A percentile compares a stretch with the other conserved stretches of the same genome.
phyloP scores from a whole-genome alignment of 2,797 vertebrate genomes.

The Sebastes glaucus region DNA sequence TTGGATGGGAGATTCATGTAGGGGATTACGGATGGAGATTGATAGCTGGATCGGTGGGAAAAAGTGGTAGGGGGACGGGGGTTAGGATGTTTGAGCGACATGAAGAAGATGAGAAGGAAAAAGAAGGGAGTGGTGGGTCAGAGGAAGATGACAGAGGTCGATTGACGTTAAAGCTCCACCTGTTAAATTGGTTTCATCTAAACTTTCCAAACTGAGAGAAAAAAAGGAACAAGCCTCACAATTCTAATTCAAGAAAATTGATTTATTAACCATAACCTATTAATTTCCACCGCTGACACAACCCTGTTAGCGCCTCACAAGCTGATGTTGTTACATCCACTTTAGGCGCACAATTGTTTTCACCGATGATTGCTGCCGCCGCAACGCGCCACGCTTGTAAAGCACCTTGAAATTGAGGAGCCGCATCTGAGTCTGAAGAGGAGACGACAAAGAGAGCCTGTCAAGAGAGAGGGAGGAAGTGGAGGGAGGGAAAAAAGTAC shows the following conservation, averaged over 20 bases:
- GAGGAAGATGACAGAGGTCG: constrained; percentile 6
- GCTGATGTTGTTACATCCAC: constrained; percentile 58
- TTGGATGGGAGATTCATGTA: constrained; percentile 41
- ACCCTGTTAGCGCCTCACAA: constrained; percentile 32
- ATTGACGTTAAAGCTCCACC: constrained; percentile 18
- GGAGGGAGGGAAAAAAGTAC: neutral
- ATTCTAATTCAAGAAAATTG: constrained; percentile 34
- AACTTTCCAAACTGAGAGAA: constrained; percentile 26
- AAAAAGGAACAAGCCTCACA: constrained; percentile 12
- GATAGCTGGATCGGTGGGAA: constrained; percentile 38
- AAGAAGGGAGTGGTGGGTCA: constrained; percentile 8
- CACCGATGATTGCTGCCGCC: constrained; percentile 49
- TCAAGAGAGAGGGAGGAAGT: neutral
- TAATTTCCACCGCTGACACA: constrained; percentile 50
- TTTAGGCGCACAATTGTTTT: constrained; percentile 67
- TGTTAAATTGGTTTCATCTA: constrained; percentile 35
- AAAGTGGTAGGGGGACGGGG: neutral
- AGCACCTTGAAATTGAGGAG: constrained; percentile 73
- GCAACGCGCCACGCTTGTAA: constrained; percentile 58
- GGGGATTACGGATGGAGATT: constrained; percentile 63
- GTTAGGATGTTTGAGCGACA: constrained; percentile 32
- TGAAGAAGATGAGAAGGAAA: constrained; percentile 33
- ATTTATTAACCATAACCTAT: constrained; percentile 62
- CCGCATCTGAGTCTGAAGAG: constrained; percentile 51
- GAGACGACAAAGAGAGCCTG: constrained; percentile 9